Evolutionary conservation across 2,113 vertebrate genomes (phyloP).

Genomic region (Coryphaenoides rupestris): DNA sequence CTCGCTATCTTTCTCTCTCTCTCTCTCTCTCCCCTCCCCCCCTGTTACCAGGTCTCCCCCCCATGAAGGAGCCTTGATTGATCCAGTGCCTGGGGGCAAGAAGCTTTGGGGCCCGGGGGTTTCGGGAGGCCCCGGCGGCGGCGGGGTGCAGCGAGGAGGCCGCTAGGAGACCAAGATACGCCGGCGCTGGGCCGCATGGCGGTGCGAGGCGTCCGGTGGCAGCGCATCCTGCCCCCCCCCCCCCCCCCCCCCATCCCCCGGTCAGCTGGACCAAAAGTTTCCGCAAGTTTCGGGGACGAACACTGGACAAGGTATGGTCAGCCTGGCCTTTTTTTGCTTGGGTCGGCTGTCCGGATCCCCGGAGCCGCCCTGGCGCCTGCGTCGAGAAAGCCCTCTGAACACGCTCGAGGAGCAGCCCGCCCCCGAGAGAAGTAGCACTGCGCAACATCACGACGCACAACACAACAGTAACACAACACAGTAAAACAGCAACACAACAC

Average conservation of each 20-base stretch:
- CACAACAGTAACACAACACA: too few relatives aligned
- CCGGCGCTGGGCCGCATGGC: conserved; percentile 85
- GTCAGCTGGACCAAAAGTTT: conserved; percentile 96
- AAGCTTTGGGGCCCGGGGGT: conserved; percentile 92
- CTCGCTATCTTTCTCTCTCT: too few relatives aligned
- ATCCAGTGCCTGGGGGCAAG: conserved; percentile 89
- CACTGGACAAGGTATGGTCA: conserved; percentile 97
- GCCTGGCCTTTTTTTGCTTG: conserved; percentile 92
- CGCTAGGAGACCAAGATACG: conserved; percentile 89
- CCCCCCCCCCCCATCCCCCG: too few relatives aligned
- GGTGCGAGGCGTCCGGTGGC: conserved; percentile 85
- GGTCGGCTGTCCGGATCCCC: conserved; percentile 90
- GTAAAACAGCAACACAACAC: too few relatives aligned
- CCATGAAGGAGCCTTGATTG: conserved; percentile 92
- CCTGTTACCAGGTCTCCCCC: background rate
- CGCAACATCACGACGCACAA: too few relatives aligned
- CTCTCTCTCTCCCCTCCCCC: too few relatives aligned
- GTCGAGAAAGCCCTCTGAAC: conserved; percentile 96
- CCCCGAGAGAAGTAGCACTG: conserved; percentile 74
- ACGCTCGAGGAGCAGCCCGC: conserved; percentile 84
- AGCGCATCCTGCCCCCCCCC: conserved; percentile 89
- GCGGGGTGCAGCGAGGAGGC: conserved; percentile 92
- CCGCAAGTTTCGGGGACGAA: conserved; percentile 95
- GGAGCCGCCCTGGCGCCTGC: conserved; percentile 87
- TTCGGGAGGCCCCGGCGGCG: conserved; percentile 86